A percentile compares a stretch with the other conserved stretches of the same genome.
phyloP scores from a whole-genome alignment of 2,797 vertebrate species.

The Heteromormyrus szaboi region DNA sequence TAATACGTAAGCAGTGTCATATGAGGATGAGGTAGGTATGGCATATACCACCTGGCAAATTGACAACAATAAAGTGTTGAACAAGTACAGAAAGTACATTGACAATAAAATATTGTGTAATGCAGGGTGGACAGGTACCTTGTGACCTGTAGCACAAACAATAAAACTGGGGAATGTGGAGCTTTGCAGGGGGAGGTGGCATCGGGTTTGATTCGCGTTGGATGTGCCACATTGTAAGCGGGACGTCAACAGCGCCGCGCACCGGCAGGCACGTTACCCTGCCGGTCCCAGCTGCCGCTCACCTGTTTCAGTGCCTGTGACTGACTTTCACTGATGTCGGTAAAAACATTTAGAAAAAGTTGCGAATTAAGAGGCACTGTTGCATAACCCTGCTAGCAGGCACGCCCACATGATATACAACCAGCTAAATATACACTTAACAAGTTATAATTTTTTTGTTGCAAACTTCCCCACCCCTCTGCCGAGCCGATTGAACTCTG shows the following conservation, averaged over 20 bases:
- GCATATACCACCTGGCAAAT: neutral
- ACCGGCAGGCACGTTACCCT: neutral
- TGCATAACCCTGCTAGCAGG: neutral
- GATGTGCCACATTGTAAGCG: neutral
- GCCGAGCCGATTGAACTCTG: neutral
- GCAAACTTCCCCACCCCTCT: neutral
- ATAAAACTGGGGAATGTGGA: neutral
- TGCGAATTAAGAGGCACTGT: neutral
- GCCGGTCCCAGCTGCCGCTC: neutral
- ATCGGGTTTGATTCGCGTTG: neutral
- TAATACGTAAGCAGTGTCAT: neutral
- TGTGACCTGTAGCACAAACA: neutral
- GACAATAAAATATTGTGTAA: neutral
- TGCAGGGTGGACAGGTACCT: neutral
- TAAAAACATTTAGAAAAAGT: slow-evolving; percentile 1
- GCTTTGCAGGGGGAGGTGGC: neutral
- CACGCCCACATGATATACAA: neutral
- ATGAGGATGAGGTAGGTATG: neutral
- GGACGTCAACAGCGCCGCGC: neutral
- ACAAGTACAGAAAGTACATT: neutral
- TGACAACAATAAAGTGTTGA: neutral
- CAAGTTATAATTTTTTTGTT: neutral
- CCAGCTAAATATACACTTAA: neutral
- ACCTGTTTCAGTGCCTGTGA: neutral
- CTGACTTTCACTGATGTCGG: neutral